Evolutionary conservation across 1,140 invertebrate species (phyloP), one percentile per base, ranked within the genome.

Genomic region (Brachionus rubens): DNA sequence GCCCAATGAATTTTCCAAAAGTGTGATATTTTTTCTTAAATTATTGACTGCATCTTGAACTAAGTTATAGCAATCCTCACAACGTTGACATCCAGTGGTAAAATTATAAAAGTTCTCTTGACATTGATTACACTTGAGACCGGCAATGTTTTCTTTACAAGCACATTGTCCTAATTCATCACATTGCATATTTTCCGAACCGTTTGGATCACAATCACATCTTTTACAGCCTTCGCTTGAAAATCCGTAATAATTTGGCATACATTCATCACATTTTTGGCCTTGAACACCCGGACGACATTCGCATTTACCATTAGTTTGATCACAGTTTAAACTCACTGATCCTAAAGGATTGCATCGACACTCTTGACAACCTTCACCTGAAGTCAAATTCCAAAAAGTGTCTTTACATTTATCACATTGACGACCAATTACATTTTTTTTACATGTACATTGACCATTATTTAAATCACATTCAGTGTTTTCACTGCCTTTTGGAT

Each of bases 171-270:
- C 94, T 76, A 86, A 87, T 0, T 88, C 87, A 82, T 89, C 86
- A 84, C 93, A 94, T 48, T 90, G 81, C 3, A 92, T 81, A 78
- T 91, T 87, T 4, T 89, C 88, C 0, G 94, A 91, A 62, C 96
- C 96, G 28, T 90, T 82, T 2, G 89, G 88, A 78, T 92, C 89
- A 84, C 96, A 99, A 78, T 91, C 91, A 83, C 97, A 99, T 54
- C 79, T 83, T 83, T 89, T 87, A 81, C 94, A 96, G 14, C 93
- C 94, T 26, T 87, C 85, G 0, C 86, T 81, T 0, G 91, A 91
- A 79, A 93, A 92, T 59, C 93, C 93, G 82, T 89, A 96, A 85
- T 90, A 90, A 30, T 90, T 89, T 1, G 88, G 86, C 14, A 91
- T 82, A 86, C 94, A 98, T n/a, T 83, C 81, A 80, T 93, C 89